Conservation (phyloP, 2,797 vertebrate species). For the Heteromormyrus szaboi region DNA sequence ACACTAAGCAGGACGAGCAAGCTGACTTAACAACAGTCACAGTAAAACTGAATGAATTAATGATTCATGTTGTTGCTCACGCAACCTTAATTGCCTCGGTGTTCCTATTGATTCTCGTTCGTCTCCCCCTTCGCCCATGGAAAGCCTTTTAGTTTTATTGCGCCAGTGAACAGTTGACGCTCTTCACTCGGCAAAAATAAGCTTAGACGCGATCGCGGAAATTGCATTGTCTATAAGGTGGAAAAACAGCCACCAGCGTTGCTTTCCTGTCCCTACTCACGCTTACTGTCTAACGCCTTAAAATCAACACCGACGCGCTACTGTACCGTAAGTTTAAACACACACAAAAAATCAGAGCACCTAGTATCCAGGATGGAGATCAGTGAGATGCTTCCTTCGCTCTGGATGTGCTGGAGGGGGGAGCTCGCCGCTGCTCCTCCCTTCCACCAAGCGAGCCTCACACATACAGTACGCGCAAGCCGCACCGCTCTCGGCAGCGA, state of each 20-base stretch:
- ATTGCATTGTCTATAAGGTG: slow-evolving; percentile 19
- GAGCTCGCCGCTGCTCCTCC: slow-evolving; percentile 6
- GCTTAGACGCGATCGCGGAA: not conserved
- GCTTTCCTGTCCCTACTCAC: not conserved
- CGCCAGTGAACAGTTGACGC: not conserved
- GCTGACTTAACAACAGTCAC: not conserved
- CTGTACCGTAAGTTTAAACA: not conserved
- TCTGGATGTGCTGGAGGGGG: slow-evolving; percentile 8
- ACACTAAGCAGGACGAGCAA: not conserved
- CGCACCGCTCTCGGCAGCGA: not conserved
- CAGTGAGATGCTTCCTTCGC: slow-evolving; percentile 15
- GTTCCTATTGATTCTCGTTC: not conserved
- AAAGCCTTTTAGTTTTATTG: slow-evolving; percentile 11
- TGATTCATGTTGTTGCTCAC: not conserved
- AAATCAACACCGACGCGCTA: not conserved
- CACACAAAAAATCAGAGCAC: not conserved
- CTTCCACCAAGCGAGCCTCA: slow-evolving; percentile 6
- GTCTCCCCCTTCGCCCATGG: not conserved
- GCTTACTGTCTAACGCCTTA: not conserved
- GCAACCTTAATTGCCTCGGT: not conserved
- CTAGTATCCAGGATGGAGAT: not conserved
- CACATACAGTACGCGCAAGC: not conserved
- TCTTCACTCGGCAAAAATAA: not conserved
- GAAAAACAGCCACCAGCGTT: not conserved
- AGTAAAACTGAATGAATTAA: slow-evolving; percentile 1